These are phyloP conservation scores for Amazona vittata DNA, from an alignment of 2,113 vertebrate genomes.

Conservation along the genomic window DNA sequence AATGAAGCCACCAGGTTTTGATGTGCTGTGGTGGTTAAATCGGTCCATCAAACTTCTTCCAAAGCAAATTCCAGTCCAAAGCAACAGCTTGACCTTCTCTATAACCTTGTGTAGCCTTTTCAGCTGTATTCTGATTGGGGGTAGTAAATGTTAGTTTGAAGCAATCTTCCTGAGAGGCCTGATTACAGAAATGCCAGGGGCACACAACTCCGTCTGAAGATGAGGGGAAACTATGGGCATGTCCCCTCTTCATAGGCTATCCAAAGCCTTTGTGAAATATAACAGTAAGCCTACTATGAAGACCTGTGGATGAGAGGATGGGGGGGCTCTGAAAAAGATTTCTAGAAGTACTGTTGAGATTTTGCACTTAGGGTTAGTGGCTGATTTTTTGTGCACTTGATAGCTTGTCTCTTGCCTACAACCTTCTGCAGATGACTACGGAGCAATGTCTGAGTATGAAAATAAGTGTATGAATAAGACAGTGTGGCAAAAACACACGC, in stretches of 20 bases:
- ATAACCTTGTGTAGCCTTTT: slow-evolving; percentile 46
- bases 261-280: background rate
- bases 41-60: slow-evolving; percentile 50
- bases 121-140: slow-evolving; percentile 14
- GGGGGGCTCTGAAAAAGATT: background rate
- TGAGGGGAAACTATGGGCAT: background rate
- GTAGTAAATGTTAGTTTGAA: slow-evolving; percentile 18
- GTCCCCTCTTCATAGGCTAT: background rate
- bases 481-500: background rate
- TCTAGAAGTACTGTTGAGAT: background rate
- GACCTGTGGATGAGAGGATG: background rate
- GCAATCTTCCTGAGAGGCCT: background rate
- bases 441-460: background rate
- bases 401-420: background rate
- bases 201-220: background rate
- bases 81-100: slow-evolving; percentile 44
- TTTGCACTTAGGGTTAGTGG: background rate
- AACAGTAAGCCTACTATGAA: background rate
- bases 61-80: slow-evolving; percentile 56
- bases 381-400: background rate
- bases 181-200: slow-evolving; percentile 18
- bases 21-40: slow-evolving; percentile 55
- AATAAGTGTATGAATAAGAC: background rate
- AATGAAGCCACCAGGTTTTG: slow-evolving; percentile 63
- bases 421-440: background rate